Evolutionary conservation across 2,113 vertebrate species (phyloP), one percentile per base, ranked within the genome.

Genomic region (Forbesichthys agassizii): DNA sequence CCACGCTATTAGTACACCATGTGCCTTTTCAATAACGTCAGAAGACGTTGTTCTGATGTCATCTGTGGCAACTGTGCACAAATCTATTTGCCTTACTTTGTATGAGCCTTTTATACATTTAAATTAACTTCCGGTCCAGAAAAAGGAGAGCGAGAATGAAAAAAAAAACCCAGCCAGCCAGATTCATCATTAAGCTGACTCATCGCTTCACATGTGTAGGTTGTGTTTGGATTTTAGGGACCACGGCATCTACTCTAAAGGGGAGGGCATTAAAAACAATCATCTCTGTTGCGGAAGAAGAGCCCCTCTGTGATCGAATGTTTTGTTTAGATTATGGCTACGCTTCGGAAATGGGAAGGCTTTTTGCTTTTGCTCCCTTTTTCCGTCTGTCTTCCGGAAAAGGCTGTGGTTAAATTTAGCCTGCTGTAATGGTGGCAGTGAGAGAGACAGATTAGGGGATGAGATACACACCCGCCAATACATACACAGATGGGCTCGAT

Each of bases 161-260:
- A 42, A 42, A 42, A 42, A 42, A 42, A 42, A 3, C 1, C 20
- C 20, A 42, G 36, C 36, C 20, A 20, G 20, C 1, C 20, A 20
- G 86, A 91, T 81, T 90, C 88, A 90, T 75, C 69, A 16, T 47
- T 4, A 75, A 20, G 71, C 78, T 89, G 86, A 90, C 64, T 88
- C 86, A 89, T 1, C 46, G 58, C 51, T 46, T 62, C 49, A 74
- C 60, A 77, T 75, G 77, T 75, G 86, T 84, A 64, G 83, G 79
- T 71, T 79, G 81, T 60, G 57, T 27, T 71, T 66, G 54, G 65
- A 61, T 71, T 51, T 69, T 49, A 69, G 70, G 77, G 73, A 63
- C 72, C 69, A 1, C 33, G 71, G 20, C 20, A 20, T 20, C 20
- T 3, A 14, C 60, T 57, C 74, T 78, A 66, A 79, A 75, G 79